Base-by-base conservation (phyloP, 2,888 invertebrate species). In the Thereva nobilitata region DNA sequence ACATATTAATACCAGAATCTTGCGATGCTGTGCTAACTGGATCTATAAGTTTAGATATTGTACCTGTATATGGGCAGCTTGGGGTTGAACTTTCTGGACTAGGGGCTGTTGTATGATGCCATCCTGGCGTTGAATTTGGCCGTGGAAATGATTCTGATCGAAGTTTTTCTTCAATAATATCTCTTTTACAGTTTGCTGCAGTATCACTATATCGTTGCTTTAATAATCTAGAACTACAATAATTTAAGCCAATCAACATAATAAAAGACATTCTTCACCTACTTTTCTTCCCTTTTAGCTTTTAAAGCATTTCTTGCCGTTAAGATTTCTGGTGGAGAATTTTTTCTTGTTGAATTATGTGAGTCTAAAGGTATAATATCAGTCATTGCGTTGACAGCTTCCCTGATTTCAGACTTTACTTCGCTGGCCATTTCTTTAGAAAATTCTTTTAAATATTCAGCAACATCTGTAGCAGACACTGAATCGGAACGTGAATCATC, bases 371-470 rank as follows among this genome's bases (percentile, higher is more conserved):
- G 45, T 64, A 85, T 85, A 80, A 88, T 84, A 74, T 86, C 89
- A 72, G 90, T 90, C 2, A 91, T 90, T 53, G 89, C 88, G 76
- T 84, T 88, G 1, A 88, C 88, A 80, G 88, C 87, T 77, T 89
- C 89, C 55, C 89, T 84, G 70, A 90, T 90, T 77, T 90, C 90
- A 4, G 88, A 88, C 77, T 90, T 91, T 23, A 91, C 88, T 81
- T 91, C 90, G 61, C 89, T 89, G 6, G 90, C 89, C 87, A 91
- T 90, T 76, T 90, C 88, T 75, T 86, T 87, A 0, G 90, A 90
- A 76, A 89, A 87, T 71, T 90, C 90, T 84, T 90, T 89, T 55
- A 91, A 79, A 77, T 90, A 91, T 75, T 90, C 89, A 0, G 90
- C 89, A 52, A 91, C 89, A 75, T 90, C 89, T 75, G 87, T 86